These are phyloP conservation scores for Alloscopus bannaensis DNA, from an alignment of 2,888 invertebrate genomes.

Conservation along the genomic window DNA sequence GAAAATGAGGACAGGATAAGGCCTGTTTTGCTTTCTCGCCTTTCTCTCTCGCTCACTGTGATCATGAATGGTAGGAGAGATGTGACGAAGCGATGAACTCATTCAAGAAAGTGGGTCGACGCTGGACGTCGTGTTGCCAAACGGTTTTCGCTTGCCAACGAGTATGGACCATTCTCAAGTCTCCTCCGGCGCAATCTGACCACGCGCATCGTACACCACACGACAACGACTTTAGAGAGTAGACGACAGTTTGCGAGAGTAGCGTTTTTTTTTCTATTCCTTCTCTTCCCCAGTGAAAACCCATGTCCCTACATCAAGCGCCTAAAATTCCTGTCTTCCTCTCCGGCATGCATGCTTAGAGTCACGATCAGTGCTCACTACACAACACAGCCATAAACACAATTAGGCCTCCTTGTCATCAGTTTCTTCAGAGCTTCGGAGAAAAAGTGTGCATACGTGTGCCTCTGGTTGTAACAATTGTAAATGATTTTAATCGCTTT, in stretches of 20 bases:
- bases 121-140: constrained; percentile 64
- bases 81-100: constrained; percentile 73
- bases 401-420: constrained; percentile 53
- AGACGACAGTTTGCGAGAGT: no score
- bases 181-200: constrained; percentile 47
- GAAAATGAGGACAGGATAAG: constrained; percentile 64
- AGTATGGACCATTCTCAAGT: constrained; percentile 64
- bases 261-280: no score
- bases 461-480: no score
- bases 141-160: constrained; percentile 63
- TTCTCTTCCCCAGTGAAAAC: no score
- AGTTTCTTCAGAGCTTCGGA: no score
- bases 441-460: no score
- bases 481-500: constrained; percentile 59
- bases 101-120: constrained; percentile 73
- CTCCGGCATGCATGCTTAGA: constrained; percentile 19
- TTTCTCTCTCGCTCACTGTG: no score
- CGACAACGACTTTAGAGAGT: no score
- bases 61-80: constrained; percentile 70
- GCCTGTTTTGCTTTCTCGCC: no score
- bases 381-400: constrained; percentile 56
- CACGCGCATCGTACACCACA: constrained; percentile 61
- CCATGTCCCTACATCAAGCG: no score
- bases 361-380: constrained; percentile 46
- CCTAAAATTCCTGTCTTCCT: constrained; percentile 50